Conservation (phyloP, 2,888 invertebrate genomes). For the Temnothorax ravouxi region DNA sequence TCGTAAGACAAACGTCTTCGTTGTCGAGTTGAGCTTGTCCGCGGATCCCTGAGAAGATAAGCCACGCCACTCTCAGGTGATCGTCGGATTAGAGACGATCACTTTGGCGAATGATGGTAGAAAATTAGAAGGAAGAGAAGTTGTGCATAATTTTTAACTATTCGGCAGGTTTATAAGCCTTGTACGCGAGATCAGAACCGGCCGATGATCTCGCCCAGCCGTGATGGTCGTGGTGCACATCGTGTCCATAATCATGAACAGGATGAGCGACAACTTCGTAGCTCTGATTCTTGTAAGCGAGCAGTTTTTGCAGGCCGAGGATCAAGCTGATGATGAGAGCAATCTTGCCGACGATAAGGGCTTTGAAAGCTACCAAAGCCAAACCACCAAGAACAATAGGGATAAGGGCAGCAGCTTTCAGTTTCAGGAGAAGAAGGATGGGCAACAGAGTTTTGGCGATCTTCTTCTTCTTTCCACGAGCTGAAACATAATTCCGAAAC, state of each 20-base stretch:
- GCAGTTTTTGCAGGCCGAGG: constrained; percentile 93
- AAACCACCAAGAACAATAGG: constrained; percentile 92
- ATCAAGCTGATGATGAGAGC: constrained; percentile 92
- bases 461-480: constrained; percentile 93
- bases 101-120: constrained; percentile 73
- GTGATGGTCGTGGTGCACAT: constrained; percentile 88
- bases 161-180: constrained; percentile 88
- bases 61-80: constrained; percentile 66
- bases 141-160: constrained; percentile 66
- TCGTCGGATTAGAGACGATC: constrained; percentile 63
- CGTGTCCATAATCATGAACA: constrained; percentile 80
- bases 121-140: constrained; percentile 59
- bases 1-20: constrained; percentile 41
- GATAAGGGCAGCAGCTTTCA: constrained; percentile 93
- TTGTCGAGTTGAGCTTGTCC: constrained; percentile 31
- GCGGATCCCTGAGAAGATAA: constrained; percentile 48
- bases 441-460: constrained; percentile 92
- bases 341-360: constrained; percentile 93
- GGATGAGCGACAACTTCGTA: constrained; percentile 89
- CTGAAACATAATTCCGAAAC: constrained; percentile 69
- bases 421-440: constrained; percentile 91
- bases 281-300: constrained; percentile 91
- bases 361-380: constrained; percentile 94
- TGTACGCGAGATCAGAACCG: constrained; percentile 91
- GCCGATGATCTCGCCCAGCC: constrained; percentile 89